phyloP scores from a whole-genome alignment of 1,140 invertebrate genomes.

The Nephotettix cincticeps region DNA sequence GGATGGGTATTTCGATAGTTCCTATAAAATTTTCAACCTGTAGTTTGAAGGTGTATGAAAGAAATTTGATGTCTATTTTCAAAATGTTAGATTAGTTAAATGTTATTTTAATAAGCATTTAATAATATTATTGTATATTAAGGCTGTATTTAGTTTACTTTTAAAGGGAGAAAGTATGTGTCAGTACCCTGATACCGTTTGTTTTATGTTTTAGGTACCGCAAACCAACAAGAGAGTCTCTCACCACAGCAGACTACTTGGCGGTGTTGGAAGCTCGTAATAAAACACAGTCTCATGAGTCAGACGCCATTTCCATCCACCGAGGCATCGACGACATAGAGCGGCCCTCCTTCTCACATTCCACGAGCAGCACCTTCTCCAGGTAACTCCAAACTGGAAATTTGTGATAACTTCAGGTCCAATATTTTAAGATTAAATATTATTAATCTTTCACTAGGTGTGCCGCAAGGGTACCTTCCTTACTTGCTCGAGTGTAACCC shows the following conservation, averaged over 20 bases:
- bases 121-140: too few relatives aligned
- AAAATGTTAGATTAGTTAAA: too few relatives aligned
- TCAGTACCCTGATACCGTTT: too few relatives aligned
- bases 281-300: conserved; percentile 45
- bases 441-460: too few relatives aligned
- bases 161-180: too few relatives aligned
- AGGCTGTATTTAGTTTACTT: too few relatives aligned
- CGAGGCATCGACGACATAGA: conserved; percentile 57
- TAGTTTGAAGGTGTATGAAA: neutral
- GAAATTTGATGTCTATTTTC: neutral
- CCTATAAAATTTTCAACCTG: neutral
- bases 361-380: conserved; percentile 30
- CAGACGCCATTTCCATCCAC: conserved; percentile 58
- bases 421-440: too few relatives aligned
- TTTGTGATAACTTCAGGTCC: too few relatives aligned
- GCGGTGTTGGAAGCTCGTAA: conserved; percentile 48
- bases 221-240: conserved; percentile 56
- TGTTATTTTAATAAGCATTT: too few relatives aligned
- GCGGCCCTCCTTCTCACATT: conserved; percentile 33
- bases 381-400: too few relatives aligned
- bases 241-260: conserved; percentile 59
- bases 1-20: neutral
- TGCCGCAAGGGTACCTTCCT: too few relatives aligned
- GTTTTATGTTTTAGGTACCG: conserved; percentile 49
- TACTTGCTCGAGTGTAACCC: too few relatives aligned